Evolutionary conservation across 2,113 vertebrate genomes (phyloP).

Genomic region (Paedocypris sp.): DNA sequence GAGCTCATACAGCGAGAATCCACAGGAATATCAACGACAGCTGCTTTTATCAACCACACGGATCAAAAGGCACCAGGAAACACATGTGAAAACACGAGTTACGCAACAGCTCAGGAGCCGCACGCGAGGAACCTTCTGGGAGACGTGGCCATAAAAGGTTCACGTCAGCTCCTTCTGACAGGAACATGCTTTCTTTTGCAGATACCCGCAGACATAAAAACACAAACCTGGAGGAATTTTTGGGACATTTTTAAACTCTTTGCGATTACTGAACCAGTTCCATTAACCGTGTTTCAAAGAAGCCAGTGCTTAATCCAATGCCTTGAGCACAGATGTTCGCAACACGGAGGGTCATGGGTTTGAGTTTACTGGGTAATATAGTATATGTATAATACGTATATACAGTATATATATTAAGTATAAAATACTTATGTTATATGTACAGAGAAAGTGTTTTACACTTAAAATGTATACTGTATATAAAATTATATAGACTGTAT

Average conservation of each 20-base stretch:
- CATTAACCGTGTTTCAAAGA: conserved; percentile 1
- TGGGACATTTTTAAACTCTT: neutral
- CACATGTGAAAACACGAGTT: conserved; percentile 9
- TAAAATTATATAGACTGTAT: too few relatives aligned
- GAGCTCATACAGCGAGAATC: neutral
- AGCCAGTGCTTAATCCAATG: too few relatives aligned
- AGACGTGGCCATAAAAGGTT: conserved; percentile 38
- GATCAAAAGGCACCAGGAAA: neutral
- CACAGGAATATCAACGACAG: neutral
- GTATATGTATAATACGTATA: too few relatives aligned
- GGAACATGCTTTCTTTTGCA: neutral
- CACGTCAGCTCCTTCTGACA: neutral
- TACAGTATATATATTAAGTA: too few relatives aligned
- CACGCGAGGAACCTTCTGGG: too few relatives aligned
- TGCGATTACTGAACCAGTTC: conserved; percentile 19
- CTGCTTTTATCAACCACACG: conserved; percentile 1
- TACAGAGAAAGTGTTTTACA: too few relatives aligned
- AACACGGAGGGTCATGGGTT: too few relatives aligned
- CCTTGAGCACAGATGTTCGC: too few relatives aligned
- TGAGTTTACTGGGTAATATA: too few relatives aligned
- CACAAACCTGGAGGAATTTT: neutral
- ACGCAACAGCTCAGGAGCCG: too few relatives aligned
- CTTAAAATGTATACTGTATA: too few relatives aligned
- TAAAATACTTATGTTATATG: too few relatives aligned
- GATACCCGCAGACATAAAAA: neutral